Conservation (phyloP, 2,113 vertebrate species). For the Fukomys damarensis region DNA sequence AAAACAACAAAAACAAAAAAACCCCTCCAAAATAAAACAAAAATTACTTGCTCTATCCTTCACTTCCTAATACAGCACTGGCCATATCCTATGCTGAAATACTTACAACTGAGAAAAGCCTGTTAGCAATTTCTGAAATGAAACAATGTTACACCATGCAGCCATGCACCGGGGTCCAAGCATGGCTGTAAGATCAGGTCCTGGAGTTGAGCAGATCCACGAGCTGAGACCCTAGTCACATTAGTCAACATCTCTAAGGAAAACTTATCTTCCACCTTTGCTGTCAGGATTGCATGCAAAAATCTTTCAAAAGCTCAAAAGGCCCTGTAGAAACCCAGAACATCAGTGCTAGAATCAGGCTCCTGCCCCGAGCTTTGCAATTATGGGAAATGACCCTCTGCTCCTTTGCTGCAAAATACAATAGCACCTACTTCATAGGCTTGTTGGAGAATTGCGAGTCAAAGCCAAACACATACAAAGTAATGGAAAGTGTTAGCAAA, state of each 20-base stretch:
- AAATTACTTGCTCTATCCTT: background rate
- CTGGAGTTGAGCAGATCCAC: background rate
- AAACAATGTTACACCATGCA: background rate
- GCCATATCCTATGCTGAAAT: conserved; percentile 3
- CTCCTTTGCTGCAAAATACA: conserved; percentile 18
- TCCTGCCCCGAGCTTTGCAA: background rate
- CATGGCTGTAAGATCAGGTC: background rate
- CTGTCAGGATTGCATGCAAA: conserved; percentile 14
- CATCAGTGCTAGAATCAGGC: background rate
- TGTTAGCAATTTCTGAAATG: conserved; percentile 32
- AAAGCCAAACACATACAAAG: background rate
- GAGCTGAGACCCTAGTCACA: background rate
- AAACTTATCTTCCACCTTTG: background rate
- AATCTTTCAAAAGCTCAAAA: background rate
- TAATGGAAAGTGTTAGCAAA: conserved; percentile 24
- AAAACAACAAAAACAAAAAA: background rate
- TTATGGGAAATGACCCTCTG: background rate
- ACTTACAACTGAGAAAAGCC: conserved; percentile 32
- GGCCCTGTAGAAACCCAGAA: background rate
- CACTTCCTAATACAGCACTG: conserved; percentile 35
- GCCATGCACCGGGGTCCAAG: background rate
- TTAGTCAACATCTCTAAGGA: conserved; percentile 34
- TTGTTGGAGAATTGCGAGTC: background rate
- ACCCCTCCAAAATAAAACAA: background rate
- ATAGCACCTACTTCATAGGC: background rate